Percentiles rank a stretch among this genome's conserved stretches.
Conservation (phyloP, 2,113 vertebrate species). For the Callipepla californica region DNA sequence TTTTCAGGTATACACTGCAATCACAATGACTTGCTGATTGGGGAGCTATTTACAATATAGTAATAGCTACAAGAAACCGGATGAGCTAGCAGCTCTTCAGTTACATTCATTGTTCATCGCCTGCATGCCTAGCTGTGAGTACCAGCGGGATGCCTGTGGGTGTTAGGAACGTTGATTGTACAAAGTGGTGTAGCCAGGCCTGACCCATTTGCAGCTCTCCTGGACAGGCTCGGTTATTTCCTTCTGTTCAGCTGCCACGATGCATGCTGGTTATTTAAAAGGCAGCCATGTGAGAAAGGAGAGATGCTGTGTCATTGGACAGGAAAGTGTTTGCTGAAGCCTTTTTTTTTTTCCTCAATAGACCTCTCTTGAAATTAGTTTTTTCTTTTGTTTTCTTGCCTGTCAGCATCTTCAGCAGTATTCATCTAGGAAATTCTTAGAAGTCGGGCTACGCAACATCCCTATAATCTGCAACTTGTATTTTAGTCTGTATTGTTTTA, state of each 20-base stretch:
- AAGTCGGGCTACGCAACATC: background rate
- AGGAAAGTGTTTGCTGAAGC: background rate
- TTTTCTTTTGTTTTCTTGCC: background rate
- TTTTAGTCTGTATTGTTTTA: background rate
- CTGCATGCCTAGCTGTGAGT: background rate
- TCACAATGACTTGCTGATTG: background rate
- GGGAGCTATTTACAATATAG: background rate
- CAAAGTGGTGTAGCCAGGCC: background rate
- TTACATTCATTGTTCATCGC: background rate
- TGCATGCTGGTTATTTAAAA: background rate
- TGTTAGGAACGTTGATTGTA: background rate
- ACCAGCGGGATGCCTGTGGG: background rate
- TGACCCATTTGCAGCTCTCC: background rate
- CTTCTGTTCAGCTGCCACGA: background rate
- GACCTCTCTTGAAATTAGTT: background rate
- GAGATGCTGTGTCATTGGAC: background rate
- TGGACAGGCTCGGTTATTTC: background rate
- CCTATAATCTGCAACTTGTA: background rate
- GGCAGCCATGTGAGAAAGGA: background rate
- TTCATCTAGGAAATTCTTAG: background rate
- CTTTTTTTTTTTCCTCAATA: background rate
- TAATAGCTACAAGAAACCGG: background rate
- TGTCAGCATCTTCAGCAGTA: background rate
- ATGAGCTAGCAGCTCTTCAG: background rate
- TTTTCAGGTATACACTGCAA: background rate